These are phyloP conservation scores for Chunga burmeisteri DNA, from an alignment of 2,113 vertebrate genomes.

Conservation along the genomic window DNA sequence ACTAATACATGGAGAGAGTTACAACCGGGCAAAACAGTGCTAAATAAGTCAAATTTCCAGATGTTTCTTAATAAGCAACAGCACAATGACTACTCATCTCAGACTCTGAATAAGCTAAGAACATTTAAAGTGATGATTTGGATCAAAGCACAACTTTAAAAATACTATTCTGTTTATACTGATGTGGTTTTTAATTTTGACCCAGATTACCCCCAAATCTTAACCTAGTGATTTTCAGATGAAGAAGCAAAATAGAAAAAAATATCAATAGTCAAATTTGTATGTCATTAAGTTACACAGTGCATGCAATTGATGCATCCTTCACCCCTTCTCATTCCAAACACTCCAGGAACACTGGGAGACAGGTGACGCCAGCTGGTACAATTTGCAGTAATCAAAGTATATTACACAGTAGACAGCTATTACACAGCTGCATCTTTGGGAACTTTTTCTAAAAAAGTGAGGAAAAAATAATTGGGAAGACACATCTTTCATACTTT, in stretches of 20 bases:
- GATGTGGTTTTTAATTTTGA: no score
- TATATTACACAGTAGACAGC: not conserved
- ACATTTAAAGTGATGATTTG: not conserved
- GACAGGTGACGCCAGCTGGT: not conserved
- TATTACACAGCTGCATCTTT: not conserved
- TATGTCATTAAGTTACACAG: not conserved
- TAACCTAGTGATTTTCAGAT: not conserved
- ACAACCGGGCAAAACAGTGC: not conserved
- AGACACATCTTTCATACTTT: not conserved
- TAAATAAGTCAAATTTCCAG: not conserved
- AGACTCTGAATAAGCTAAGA: not conserved
- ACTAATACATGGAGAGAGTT: not conserved
- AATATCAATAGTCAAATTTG: not conserved
- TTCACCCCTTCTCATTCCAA: not conserved
- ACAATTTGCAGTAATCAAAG: not conserved
- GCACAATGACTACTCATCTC: not conserved
- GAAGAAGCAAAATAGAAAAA: not conserved
- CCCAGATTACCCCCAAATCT: not conserved
- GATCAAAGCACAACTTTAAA: not conserved
- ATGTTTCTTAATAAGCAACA: not conserved
- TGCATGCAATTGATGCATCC: not conserved
- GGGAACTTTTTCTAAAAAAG: not conserved
- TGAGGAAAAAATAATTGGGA: not conserved
- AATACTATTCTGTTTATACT: no score
- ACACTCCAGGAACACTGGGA: not conserved